phyloP scores from a whole-genome alignment of 37 sponge, comb jelly and placozoan species.

The Oopsacas minuta region DNA sequence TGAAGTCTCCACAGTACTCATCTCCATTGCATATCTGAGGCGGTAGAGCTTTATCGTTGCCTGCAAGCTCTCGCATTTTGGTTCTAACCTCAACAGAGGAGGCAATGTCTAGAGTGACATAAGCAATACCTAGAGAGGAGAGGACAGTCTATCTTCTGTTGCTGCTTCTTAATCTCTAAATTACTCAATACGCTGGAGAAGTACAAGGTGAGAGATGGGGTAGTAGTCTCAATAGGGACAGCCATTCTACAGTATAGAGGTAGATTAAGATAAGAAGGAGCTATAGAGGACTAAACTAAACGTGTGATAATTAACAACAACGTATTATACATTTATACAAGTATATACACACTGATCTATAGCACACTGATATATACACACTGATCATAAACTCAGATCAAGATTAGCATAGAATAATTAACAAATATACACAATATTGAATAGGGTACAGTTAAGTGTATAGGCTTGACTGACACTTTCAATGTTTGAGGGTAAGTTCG shows the following conservation, averaged over 20 bases:
- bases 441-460: too few relatives aligned
- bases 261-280: too few relatives aligned
- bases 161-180: slow-evolving; percentile 67
- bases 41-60: slow-evolving; percentile 55
- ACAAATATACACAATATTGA: too few relatives aligned
- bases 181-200: not conserved
- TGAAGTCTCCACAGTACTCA: slow-evolving; percentile 58
- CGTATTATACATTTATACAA: too few relatives aligned
- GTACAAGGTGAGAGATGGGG: not conserved
- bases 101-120: slow-evolving; percentile 49
- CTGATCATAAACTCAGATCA: too few relatives aligned
- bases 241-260: not conserved
- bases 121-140: slow-evolving; percentile 34
- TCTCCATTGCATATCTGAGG: slow-evolving; percentile 63
- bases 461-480: too few relatives aligned
- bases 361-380: too few relatives aligned
- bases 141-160: slow-evolving; percentile 70
- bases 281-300: too few relatives aligned
- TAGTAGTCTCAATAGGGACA: not conserved
- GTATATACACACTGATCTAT: too few relatives aligned
- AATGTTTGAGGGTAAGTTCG: too few relatives aligned
- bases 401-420: too few relatives aligned
- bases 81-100: slow-evolving; percentile 35
- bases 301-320: too few relatives aligned
- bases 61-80: slow-evolving; percentile 52